Conservation (phyloP, 2,113 vertebrate species). For the Trogon surrucura region DNA sequence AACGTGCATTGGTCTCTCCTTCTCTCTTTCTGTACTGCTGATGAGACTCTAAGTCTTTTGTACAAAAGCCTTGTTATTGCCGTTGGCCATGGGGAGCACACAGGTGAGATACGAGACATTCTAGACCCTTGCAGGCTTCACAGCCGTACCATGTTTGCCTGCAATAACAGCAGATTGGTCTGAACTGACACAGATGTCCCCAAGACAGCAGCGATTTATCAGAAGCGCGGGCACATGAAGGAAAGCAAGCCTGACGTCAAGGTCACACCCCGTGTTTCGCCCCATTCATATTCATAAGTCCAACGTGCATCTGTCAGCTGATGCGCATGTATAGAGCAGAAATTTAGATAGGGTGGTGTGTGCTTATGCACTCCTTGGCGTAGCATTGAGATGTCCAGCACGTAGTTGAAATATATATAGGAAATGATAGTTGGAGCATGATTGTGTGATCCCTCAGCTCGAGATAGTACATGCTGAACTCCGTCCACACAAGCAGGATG, state of each 20-base stretch:
- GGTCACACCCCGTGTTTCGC: accelerated
- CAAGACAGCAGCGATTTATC: not conserved
- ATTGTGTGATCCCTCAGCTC: slow-evolving; percentile 1
- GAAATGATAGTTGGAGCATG: not conserved
- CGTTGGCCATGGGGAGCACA: not conserved
- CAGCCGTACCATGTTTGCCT: not conserved
- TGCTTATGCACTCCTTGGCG: not conserved
- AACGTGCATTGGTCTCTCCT: not conserved
- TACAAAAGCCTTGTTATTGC: not conserved
- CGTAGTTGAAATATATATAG: not conserved
- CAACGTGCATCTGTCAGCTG: not conserved
- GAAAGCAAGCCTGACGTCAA: not conserved
- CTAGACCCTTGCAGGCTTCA: not conserved
- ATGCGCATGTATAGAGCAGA: not conserved
- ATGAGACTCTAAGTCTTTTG: not conserved
- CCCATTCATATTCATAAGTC: not conserved
- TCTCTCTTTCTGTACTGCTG: not conserved
- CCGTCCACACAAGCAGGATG: not conserved
- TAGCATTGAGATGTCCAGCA: not conserved
- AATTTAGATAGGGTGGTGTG: not conserved
- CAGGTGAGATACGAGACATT: not conserved
- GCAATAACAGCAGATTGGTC: not conserved
- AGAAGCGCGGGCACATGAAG: not conserved
- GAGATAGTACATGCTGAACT: not conserved
- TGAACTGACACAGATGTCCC: not conserved